Conservation (phyloP, 2,113 vertebrate species). For the Bos indicus region DNA sequence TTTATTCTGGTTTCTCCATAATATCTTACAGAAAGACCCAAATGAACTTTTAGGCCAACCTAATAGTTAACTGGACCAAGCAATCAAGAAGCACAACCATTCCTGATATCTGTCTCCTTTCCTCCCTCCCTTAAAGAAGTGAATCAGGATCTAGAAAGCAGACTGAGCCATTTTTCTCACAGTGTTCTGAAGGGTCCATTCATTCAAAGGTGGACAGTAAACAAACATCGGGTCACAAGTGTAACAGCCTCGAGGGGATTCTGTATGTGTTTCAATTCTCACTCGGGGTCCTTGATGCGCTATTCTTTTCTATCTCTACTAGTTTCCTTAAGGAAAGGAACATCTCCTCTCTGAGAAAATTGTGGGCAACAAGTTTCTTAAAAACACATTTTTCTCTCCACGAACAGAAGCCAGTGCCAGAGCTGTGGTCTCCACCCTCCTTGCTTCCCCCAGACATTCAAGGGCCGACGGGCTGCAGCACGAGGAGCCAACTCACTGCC, state of each 20-base stretch:
- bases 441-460: not conserved
- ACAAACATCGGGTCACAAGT: not conserved
- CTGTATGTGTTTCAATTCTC: not conserved
- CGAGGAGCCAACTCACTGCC: accelerated
- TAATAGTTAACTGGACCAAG: constrained; percentile 48
- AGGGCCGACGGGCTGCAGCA: not conserved
- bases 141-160: not conserved
- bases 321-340: not conserved
- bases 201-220: not conserved
- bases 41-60: not conserved
- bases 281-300: not conserved
- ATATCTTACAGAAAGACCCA: not conserved
- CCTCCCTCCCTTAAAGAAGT: not conserved
- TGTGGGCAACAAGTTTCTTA: not conserved
- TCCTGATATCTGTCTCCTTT: not conserved
- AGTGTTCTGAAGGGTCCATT: not conserved
- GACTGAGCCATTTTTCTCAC: not conserved
- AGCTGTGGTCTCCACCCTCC: not conserved
- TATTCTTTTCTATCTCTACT: not conserved
- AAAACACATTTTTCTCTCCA: not conserved
- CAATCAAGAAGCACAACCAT: not conserved
- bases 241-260: not conserved
- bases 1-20: not conserved
- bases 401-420: not conserved
- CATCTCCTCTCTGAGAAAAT: not conserved